Base-by-base conservation (phyloP, 2,888 invertebrate genomes). In the Papilio protenor region DNA sequence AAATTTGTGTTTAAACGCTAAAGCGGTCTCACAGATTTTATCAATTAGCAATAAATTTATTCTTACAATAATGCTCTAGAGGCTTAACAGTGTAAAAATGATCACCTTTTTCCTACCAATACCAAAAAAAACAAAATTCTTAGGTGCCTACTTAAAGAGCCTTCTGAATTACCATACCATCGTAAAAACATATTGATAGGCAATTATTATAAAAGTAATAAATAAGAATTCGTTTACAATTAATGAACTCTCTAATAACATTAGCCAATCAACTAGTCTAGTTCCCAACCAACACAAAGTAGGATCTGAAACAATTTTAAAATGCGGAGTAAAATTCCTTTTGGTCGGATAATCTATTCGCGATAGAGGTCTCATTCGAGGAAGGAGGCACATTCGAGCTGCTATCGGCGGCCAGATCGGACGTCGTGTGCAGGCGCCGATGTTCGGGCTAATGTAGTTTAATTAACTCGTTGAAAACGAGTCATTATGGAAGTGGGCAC, bases 391-490 rank as follows among this genome's bases (percentile, higher is more conserved):
- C 82, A 86, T 90, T 87, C 85, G 82, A 84, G 84, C 83, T 81
- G 87, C 86, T 90, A 92, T 92, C 92, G 85, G 79, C 82, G 78
- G 80, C 81, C 81, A 81, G 86, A 94, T 94, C 93, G 86, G 83
- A 85, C 92, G 87, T 91, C 93, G 93, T 93, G 93, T 92, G 93
- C 88, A 91, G 90, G 91, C 92, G 90, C 87, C 91, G 87, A 89
- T 92, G 94, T 93, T 89, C 86, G 83, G 85, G 87, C 92, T 93
- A 94, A 94, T 93, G 93, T 91, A 87, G 89, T 87, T 93, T 94
- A 94, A 94, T 94, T 94, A 94, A 94, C 93, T 93, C 91, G 94
- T 94, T 92, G 93, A 61, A 61, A 61, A 61, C 61, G 61, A 61
- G 61, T 93, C 93, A 94, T 93, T 94, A 94, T 89, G 89, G 88